Percentiles rank a stretch among this genome's conserved stretches.
Evolutionary conservation across 2,797 vertebrate species (phyloP).

Genomic region (Dendrocincla fuliginosa): DNA sequence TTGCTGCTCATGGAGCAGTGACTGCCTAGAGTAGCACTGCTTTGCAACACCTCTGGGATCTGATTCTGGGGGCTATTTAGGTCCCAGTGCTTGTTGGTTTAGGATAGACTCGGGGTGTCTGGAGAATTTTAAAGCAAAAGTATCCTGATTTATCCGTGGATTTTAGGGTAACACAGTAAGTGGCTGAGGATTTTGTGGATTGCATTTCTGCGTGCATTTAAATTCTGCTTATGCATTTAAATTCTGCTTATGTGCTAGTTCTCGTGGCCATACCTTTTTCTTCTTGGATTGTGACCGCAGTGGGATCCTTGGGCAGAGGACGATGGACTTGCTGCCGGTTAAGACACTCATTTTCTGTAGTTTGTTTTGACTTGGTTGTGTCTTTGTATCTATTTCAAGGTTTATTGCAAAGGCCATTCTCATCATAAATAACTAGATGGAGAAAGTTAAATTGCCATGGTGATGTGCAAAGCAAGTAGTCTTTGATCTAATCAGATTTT

Average conservation of each 20-base stretch:
- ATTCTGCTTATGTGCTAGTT: not conserved
- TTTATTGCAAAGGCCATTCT: not conserved
- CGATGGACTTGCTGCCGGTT: not conserved
- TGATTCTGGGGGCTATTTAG: not conserved
- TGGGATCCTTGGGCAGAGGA: not conserved
- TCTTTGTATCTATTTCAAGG: not conserved
- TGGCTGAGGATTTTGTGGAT: not conserved
- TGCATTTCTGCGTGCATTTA: not conserved
- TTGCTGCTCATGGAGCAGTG: not conserved
- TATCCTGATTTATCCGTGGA: not conserved
- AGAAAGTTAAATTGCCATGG: not conserved
- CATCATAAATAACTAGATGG: not conserved
- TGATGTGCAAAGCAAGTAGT: not conserved
- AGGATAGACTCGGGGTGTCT: not conserved
- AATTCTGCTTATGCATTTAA: not conserved
- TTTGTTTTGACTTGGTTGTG: not conserved
- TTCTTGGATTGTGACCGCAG: not conserved
- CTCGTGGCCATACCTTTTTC: not conserved
- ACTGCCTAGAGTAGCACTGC: not conserved
- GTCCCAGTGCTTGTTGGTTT: not conserved
- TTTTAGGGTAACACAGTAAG: not conserved
- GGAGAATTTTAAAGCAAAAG: not conserved
- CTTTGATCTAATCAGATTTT: conserved; percentile 14
- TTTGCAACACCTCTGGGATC: not conserved
- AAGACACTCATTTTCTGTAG: not conserved